A percentile compares a stretch with the other conserved stretches of the same genome.
Evolutionary conservation across 2,113 vertebrate species (phyloP).

Genomic region (Erpornis zantholeuca): DNA sequence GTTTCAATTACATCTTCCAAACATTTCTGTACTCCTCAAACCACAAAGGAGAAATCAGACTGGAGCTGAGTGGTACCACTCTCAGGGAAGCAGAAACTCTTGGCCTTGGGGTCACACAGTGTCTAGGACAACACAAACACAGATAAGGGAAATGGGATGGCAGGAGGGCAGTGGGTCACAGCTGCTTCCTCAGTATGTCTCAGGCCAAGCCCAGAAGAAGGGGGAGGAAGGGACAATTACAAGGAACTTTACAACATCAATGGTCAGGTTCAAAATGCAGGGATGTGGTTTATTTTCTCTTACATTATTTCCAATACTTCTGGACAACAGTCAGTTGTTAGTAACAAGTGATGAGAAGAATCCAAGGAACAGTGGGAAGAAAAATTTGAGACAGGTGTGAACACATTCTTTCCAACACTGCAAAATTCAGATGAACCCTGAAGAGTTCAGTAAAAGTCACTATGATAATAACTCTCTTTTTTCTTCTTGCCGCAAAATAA

Average conservation of each 20-base stretch:
- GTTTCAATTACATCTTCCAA: background rate
- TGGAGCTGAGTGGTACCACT: background rate
- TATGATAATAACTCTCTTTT: background rate
- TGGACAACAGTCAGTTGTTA: background rate
- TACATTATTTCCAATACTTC: background rate
- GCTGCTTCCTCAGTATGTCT: background rate
- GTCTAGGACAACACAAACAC: background rate
- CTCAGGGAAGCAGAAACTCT: background rate
- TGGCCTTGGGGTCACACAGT: fast-evolving
- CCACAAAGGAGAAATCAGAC: background rate
- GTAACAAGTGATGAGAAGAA: background rate
- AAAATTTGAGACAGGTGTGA: background rate
- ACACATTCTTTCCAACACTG: background rate
- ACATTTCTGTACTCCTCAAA: background rate
- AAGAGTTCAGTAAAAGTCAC: background rate
- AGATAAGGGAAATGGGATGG: background rate
- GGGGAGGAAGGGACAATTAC: background rate
- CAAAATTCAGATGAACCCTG: background rate
- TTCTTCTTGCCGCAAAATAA: background rate
- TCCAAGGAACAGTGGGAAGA: background rate
- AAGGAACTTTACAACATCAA: background rate
- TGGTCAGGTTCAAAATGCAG: background rate
- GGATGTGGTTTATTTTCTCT: background rate
- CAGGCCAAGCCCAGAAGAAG: background rate
- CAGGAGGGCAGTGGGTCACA: background rate